Evolutionary conservation across 2,113 vertebrate genomes (phyloP).

Genomic region (Centropus unirufus): DNA sequence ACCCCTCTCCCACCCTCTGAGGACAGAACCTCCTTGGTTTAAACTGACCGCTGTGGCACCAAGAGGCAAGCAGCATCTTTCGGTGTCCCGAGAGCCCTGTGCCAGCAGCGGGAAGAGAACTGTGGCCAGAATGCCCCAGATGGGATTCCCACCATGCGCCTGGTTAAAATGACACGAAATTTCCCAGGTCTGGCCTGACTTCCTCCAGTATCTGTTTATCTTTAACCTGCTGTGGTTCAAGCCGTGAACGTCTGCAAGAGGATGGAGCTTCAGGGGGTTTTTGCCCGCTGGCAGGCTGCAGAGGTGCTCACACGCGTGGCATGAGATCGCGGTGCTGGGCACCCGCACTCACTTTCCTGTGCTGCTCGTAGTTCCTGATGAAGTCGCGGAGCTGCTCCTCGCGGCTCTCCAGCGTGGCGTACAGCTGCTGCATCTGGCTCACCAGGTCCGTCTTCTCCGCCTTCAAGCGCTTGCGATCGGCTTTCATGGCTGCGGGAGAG

Average conservation of each 20-base stretch:
- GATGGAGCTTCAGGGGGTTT: neutral
- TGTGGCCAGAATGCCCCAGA: rapidly evolving
- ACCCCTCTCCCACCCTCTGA: neutral
- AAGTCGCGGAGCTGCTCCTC: slow-evolving; percentile 98
- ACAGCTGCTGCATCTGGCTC: slow-evolving; percentile 99
- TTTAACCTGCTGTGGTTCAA: too few relatives aligned
- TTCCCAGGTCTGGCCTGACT: neutral
- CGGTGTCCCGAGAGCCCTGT: neutral
- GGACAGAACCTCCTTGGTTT: rapidly evolving
- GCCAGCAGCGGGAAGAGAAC: neutral
- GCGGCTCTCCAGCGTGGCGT: slow-evolving; percentile 94
- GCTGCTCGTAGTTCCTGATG: slow-evolving; percentile 98
- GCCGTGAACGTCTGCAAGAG: neutral
- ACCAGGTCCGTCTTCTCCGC: slow-evolving; percentile 94
- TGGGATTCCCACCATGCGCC: rapidly evolving
- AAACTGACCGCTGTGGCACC: neutral
- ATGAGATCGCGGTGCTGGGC: rapidly evolving
- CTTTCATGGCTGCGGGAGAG: slow-evolving; percentile 90
- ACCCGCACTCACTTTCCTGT: slow-evolving; percentile 86
- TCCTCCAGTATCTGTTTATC: neutral
- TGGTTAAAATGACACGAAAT: neutral
- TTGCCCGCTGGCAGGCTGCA: rapidly evolving
- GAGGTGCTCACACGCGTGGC: neutral
- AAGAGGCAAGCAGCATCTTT: neutral
- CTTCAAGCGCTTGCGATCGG: slow-evolving; percentile 94